Evolutionary conservation across 37 sponge, comb jelly and placozoan genomes (phyloP).

Genomic region (Cladorhizidae sp.): DNA sequence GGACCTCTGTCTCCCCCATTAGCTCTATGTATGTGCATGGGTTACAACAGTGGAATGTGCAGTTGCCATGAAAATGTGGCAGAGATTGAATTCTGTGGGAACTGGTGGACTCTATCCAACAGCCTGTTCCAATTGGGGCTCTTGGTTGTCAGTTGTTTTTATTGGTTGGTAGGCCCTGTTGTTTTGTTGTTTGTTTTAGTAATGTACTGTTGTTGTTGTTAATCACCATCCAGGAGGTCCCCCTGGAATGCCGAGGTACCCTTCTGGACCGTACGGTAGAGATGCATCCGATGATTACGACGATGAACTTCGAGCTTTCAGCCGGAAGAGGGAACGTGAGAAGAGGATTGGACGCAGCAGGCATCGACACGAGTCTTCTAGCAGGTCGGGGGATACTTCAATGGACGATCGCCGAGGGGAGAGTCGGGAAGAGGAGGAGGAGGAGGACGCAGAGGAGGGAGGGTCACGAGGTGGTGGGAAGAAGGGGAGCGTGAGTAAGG

Average conservation of each 20-base stretch:
- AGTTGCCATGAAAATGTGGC: no score
- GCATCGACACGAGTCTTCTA: not conserved
- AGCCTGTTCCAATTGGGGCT: no score
- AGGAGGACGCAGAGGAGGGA: constrained; percentile 8
- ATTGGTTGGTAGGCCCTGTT: no score
- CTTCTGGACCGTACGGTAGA: constrained; percentile 12
- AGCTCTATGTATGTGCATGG: no score
- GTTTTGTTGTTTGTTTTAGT: no score
- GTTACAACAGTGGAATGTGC: no score
- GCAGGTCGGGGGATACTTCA: constrained; percentile 22
- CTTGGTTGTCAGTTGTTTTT: no score
- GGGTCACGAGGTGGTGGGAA: constrained; percentile 8
- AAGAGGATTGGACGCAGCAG: constrained; percentile 15
- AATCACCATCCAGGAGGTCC: constrained; percentile 1
- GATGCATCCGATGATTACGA: constrained; percentile 68
- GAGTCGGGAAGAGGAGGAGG: constrained; percentile 10
- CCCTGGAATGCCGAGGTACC: constrained; percentile 33
- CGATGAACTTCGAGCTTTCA: constrained; percentile 62
- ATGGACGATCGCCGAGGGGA: not conserved
- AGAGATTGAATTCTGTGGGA: no score
- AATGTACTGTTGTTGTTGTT: not conserved
- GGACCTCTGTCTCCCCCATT: no score
- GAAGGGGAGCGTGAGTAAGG: constrained; percentile 19
- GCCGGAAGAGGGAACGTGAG: constrained; percentile 50
- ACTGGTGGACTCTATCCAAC: no score